Percentiles rank a stretch among this genome's conserved stretches.
Conservation (phyloP, 2,888 invertebrate genomes). For the Sarcophaga variegata region DNA sequence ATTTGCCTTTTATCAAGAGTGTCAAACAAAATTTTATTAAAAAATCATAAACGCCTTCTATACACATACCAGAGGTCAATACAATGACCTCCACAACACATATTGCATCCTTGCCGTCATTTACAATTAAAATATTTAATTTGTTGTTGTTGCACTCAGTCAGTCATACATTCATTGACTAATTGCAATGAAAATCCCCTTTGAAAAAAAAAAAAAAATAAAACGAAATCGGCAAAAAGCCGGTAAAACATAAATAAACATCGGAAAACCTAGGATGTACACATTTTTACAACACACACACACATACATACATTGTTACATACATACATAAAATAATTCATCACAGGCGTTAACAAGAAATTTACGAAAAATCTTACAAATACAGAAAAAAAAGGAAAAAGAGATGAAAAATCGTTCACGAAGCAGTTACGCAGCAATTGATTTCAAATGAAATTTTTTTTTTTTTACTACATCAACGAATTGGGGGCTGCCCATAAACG, state of each 20-base stretch:
- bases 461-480: slow-evolving; percentile 53
- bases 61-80: neutral
- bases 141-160: slow-evolving; percentile 28
- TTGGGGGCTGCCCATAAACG: neutral
- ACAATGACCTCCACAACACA: slow-evolving; percentile 19
- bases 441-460: slow-evolving; percentile 61
- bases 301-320: slow-evolving; percentile 22
- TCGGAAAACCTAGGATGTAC: slow-evolving; percentile 1
- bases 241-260: slow-evolving; percentile 64
- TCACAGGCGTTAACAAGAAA: slow-evolving; percentile 27
- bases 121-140: slow-evolving; percentile 45
- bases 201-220: neutral
- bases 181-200: slow-evolving; percentile 16
- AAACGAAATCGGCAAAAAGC: slow-evolving; percentile 30
- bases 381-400: slow-evolving; percentile 33
- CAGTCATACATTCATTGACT: slow-evolving; percentile 1
- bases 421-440: slow-evolving; percentile 63
- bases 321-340: slow-evolving; percentile 31
- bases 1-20: no score
- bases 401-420: slow-evolving; percentile 44
- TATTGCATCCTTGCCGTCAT: neutral
- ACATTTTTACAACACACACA: slow-evolving; percentile 9
- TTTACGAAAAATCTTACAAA: neutral
- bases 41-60: no score
- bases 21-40: no score